A percentile compares a stretch with the other conserved stretches of the same genome.
phyloP scores from a whole-genome alignment of 2,797 vertebrate species.

The Hydrolagus colliei region DNA sequence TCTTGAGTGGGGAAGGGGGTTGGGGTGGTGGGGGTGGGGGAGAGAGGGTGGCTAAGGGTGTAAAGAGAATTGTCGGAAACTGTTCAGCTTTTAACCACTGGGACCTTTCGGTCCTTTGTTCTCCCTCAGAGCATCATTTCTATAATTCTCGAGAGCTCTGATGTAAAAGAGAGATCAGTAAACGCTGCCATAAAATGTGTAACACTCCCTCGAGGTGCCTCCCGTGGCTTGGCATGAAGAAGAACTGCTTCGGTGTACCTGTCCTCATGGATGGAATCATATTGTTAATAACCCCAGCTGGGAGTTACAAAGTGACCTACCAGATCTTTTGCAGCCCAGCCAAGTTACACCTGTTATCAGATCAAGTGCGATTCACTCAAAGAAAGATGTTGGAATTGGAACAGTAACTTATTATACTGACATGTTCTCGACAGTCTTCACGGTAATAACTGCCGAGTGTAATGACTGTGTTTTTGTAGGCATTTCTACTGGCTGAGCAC shows the following conservation, averaged over 20 bases:
- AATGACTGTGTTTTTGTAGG: no score
- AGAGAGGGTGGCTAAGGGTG: background rate
- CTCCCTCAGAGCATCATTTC: constrained; percentile 15
- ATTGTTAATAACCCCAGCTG: background rate
- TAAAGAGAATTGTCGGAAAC: constrained; percentile 22
- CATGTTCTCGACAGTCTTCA: no score
- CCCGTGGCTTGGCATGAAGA: background rate
- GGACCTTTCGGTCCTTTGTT: constrained; percentile 2
- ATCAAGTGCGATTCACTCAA: no score
- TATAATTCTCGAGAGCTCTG: background rate
- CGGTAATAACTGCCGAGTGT: no score
- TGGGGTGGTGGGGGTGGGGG: no score
- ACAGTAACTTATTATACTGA: no score
- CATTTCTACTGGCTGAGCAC: no score
- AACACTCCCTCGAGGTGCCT: background rate
- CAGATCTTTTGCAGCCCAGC: background rate
- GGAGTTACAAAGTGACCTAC: background rate
- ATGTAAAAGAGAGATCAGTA: background rate
- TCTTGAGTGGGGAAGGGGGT: background rate
- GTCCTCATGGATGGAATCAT: constrained; percentile 7
- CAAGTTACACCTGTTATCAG: background rate
- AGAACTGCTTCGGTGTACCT: constrained; percentile 23
- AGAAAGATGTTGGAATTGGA: no score
- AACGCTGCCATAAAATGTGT: background rate
- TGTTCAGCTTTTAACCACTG: constrained; percentile 6